Percentiles rank a stretch among this genome's conserved stretches.
phyloP scores from a whole-genome alignment of 1,140 invertebrate genomes.

The Amyelois transitella region DNA sequence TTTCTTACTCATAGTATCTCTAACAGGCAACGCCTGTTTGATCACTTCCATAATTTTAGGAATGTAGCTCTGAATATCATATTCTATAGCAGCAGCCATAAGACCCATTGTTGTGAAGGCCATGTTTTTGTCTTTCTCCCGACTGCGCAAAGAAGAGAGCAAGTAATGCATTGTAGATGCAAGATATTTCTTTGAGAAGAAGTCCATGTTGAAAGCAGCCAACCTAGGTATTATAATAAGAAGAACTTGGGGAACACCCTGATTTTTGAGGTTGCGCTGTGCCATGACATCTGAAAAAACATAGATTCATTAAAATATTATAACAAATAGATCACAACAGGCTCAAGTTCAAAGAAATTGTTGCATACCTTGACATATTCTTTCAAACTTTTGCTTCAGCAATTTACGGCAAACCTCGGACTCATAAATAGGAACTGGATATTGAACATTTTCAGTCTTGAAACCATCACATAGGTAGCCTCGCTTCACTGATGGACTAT shows the following conservation, averaged over 20 bases:
- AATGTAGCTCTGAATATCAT: slow-evolving; percentile 86
- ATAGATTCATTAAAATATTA: not conserved
- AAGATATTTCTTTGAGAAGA: slow-evolving; percentile 87
- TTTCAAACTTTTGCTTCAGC: slow-evolving; percentile 88
- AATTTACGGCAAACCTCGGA: slow-evolving; percentile 90
- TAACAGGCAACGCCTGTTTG: slow-evolving; percentile 85
- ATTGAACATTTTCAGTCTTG: slow-evolving; percentile 62
- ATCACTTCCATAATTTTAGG: slow-evolving; percentile 92
- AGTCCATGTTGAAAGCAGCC: slow-evolving; percentile 92
- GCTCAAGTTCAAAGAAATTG: not conserved
- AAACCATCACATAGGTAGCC: slow-evolving; percentile 71
- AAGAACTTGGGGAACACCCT: slow-evolving; percentile 91
- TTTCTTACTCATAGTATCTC: slow-evolving; percentile 83
- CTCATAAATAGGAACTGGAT: slow-evolving; percentile 81
- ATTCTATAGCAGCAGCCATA: slow-evolving; percentile 91
- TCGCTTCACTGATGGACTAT: slow-evolving; percentile 76
- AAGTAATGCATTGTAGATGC: slow-evolving; percentile 86
- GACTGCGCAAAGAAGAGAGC: slow-evolving; percentile 81
- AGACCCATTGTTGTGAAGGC: slow-evolving; percentile 94
- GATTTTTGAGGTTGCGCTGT: slow-evolving; percentile 83
- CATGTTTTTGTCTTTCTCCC: slow-evolving; percentile 88
- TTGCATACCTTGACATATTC: slow-evolving; percentile 79
- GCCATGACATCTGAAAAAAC: slow-evolving; percentile 80
- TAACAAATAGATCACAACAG: no score
- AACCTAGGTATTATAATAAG: slow-evolving; percentile 93